Percentiles rank a stretch among this genome's conserved stretches.
phyloP scores from a whole-genome alignment of 2,113 vertebrate species.

The Triplophysa dalaica region DNA sequence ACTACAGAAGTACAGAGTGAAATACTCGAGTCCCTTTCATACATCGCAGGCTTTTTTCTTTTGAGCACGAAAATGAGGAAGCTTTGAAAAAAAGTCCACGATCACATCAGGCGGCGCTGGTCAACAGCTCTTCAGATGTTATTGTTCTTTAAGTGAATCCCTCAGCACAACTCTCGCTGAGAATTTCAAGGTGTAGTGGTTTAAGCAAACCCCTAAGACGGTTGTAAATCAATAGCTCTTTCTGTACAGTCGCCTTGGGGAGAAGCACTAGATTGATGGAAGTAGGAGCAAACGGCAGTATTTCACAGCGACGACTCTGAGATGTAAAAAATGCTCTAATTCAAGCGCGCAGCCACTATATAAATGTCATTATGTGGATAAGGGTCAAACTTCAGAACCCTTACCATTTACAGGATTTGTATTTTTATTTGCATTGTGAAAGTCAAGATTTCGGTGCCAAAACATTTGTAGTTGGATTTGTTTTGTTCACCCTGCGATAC shows the following conservation, averaged over 20 bases:
- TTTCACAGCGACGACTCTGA: conserved; percentile 9
- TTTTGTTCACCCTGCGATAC: too few species aligned
- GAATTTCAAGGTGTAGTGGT: conserved; percentile 26
- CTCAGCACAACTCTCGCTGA: neutral
- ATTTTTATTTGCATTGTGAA: neutral
- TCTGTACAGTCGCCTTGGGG: conserved; percentile 23
- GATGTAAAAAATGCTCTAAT: neutral
- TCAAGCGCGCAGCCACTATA: neutral
- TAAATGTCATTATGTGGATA: neutral
- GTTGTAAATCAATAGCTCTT: conserved; percentile 32
- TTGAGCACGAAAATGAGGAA: neutral
- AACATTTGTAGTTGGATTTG: too few species aligned
- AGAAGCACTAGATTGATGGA: conserved; percentile 25
- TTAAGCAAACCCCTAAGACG: conserved; percentile 24
- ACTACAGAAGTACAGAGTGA: neutral
- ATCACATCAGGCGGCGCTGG: conserved; percentile 17
- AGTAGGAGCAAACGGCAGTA: neutral
- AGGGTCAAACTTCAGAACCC: neutral
- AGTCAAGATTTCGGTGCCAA: neutral
- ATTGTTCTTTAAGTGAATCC: conserved; percentile 16
- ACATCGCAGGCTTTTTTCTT: neutral
- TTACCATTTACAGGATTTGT: neutral
- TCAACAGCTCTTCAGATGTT: neutral
- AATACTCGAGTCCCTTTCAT: neutral
- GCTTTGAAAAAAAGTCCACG: neutral